These are phyloP conservation scores for Lepidotrigona ventralis DNA, from an alignment of 1,140 invertebrate genomes.

Conservation along the genomic window DNA sequence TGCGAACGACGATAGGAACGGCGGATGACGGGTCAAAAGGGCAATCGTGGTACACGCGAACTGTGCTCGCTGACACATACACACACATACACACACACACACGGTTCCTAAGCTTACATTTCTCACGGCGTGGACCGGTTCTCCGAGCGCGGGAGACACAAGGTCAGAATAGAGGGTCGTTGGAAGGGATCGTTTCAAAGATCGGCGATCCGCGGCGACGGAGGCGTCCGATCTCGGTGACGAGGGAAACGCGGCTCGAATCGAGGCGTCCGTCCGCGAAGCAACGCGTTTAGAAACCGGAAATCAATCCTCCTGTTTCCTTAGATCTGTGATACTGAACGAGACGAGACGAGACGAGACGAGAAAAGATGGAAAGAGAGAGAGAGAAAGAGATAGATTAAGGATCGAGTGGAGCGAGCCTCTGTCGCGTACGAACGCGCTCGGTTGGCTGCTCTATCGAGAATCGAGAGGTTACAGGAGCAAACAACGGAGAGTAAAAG, in stretches of 20 bases:
- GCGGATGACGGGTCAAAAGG: not conserved
- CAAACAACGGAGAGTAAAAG: conserved; percentile 7
- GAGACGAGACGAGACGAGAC: conserved; percentile 15
- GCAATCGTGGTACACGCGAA: not conserved
- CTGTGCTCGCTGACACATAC: not conserved
- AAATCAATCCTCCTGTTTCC: conserved; percentile 64
- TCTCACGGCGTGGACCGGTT: conserved; percentile 21
- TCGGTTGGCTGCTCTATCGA: not conserved
- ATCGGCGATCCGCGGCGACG: not conserved
- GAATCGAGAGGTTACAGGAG: conserved; percentile 16
- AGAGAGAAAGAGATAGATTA: not conserved
- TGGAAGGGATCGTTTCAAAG: not conserved
- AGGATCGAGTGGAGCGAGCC: conserved; percentile 6
- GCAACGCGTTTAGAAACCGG: conserved; percentile 35
- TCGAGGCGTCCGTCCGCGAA: conserved; percentile 23
- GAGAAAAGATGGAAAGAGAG: not conserved
- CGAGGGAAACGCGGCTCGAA: conserved; percentile 8
- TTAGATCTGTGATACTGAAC: conserved; percentile 74
- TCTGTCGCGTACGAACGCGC: conserved; percentile 7
- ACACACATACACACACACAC: not conserved
- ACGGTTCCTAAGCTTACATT: conserved; percentile 26
- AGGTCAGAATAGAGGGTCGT: too few relatives aligned
- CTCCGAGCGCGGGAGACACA: not conserved
- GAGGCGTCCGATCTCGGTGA: not conserved
- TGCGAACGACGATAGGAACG: not conserved